Evolutionary conservation across 2,888 invertebrate species (phyloP), one percentile per base, ranked within the genome.

Genomic region (Perdita meconis): DNA sequence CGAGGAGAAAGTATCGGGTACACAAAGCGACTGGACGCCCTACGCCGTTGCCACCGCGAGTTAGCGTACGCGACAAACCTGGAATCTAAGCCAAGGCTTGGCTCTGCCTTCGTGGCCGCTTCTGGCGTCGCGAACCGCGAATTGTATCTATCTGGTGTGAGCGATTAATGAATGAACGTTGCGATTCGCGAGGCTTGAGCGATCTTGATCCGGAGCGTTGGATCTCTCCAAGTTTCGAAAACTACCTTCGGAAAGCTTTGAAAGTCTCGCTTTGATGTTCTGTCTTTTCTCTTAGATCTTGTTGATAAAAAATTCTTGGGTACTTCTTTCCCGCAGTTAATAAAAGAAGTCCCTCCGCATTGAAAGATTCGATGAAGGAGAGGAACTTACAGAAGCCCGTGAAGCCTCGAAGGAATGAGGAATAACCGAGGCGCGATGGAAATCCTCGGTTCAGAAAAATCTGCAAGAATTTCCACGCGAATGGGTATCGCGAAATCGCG

Each of bases 41-140:
- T 81, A 76, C 76, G 69, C 80, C 80, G 70, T 44, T 74, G 84
- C 56, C 13, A 47, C 34, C 70, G 59, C 69, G 69, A 68, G 64
- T 74, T 80, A 61, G 70, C 63, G 70, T 78, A 78, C 77, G 82
- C 80, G 86, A 86, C 87, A 83, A 81, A 78, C 59, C 63, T 81
- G 87, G 86, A 86, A 89, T 89, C 89, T 87, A 83, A 89, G 89
- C 83, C 89, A 88, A 89, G 89, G 89, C 83, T 87, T 76, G 78
- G 63, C 75, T 71, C 73, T 73, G 53, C 51, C 51, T 67, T 51
- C 57, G 61, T 70, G 36, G 53, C 71, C 36, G 71, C 60, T 70
- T 63, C 38, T 50, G 16, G 53, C 63, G 63, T 77, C 47, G 38
- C 65, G 47, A 40, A 42, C 16, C 6, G 30, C 12, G n/a, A 22